Evolutionary conservation across 30 jellyfish, hydroid and myxozoan species (phyloP), one percentile per base, ranked within the genome.

Genomic region (Phacellophora camtschatica): DNA sequence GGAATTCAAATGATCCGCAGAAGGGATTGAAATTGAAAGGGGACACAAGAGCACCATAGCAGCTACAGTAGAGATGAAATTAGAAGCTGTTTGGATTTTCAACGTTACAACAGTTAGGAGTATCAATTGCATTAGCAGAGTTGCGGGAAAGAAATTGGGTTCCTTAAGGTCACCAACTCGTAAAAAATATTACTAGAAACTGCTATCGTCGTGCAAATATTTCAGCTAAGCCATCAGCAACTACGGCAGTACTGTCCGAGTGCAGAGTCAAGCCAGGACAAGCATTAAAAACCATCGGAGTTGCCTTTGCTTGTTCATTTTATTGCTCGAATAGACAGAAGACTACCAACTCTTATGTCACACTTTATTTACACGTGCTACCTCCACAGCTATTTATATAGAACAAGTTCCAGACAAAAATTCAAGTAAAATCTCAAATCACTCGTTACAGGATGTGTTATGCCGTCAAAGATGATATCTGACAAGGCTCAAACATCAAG

Each of bases 291-390:
- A 65, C 76, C 30, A 0, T 58, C 4, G 91, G 91, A 23, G 74
- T 59, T n/a, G 91, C 63, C 73, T 79, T 61, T 25, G 76, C 77
- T 20, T 53, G 91, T 1, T 58, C 89, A 10, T 43, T 79, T n/a
- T 28, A 0, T 31, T 35, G 41, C 53, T n/a, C 42, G 37, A 68
- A 18, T 23, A 43, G 59, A 18, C 42, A 81, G 29, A 35, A 30
- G 29, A 11, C 18, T 8, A 32, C 28, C 24, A 66, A 37, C 16
- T 12, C 81, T 25, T 32, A 37, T 15, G 31, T 66, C 13, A 79
- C 77, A 3, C n/a, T n/a, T 58, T 81, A 49, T 81, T 43, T 58
- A 83, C 95, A 28, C 71, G 95, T 69, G 74, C 95, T 13, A 56
- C 95, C 20, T 49, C 94, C 13, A 46, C 82, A 45, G 88, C 88